These are phyloP conservation scores for Columbina picui DNA, from an alignment of 2,113 vertebrate genomes.

Conservation along the genomic window DNA sequence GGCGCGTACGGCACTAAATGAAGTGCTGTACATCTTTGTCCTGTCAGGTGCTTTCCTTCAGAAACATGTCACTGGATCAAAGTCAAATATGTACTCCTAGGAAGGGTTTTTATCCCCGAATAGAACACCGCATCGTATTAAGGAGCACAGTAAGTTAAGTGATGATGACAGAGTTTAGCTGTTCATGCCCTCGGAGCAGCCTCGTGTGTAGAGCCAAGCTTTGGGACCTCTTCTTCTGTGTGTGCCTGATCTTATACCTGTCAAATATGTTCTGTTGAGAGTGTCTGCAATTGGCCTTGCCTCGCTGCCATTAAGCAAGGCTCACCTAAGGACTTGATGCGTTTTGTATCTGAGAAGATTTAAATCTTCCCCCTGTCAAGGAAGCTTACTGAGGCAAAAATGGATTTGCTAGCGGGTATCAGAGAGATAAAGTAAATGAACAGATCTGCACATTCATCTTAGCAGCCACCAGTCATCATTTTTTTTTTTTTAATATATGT, in stretches of 20 bases:
- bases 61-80: conserved; percentile 37
- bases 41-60: conserved; percentile 45
- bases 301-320: background rate
- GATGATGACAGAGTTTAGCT: conserved; percentile 58
- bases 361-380: background rate
- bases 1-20: conserved; percentile 7
- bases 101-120: background rate
- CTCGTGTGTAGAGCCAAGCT: conserved; percentile 22
- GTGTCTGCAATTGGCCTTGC: background rate
- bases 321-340: background rate
- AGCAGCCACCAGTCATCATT: rapidly evolving
- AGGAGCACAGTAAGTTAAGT: conserved; percentile 38
- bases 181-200: conserved; percentile 33
- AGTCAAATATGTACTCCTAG: conserved; percentile 9
- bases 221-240: background rate
- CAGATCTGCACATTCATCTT: background rate
- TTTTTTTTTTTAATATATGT: background rate
- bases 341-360: background rate
- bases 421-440: background rate
- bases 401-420: background rate
- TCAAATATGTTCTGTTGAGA: conserved; percentile 2
- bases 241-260: conserved; percentile 16
- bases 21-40: conserved; percentile 6
- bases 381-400: background rate
- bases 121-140: background rate